Evolutionary conservation across 2,888 invertebrate species (phyloP), one percentile per base, ranked within the genome.

Genomic region (Mythimna loreyi): DNA sequence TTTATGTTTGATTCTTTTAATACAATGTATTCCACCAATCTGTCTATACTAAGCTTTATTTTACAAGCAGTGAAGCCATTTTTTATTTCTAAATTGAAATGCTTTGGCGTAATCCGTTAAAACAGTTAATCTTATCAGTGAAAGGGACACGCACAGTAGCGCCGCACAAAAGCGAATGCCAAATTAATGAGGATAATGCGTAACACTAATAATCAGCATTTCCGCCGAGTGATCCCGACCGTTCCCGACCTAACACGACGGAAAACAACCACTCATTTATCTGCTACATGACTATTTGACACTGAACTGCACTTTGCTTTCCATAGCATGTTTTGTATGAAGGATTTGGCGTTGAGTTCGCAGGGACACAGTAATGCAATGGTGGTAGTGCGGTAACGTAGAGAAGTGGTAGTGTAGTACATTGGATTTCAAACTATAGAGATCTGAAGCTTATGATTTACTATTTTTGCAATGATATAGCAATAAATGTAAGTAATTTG

Each of bases 111-210:
- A 52, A 59, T 57, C 25, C 19, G 43, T 33, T n/a, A 49, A 43
- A 11, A 52, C 19, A 57, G 57, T 19, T 57, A 56, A 59, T 73
- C 33, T 43, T 50, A 64, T 55, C 49, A 58, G 60, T 50, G 49
- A 30, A 60, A 62, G 49, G 60, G 40, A 36, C 50, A 40, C 25
- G 28, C 28, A 36, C 40, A 52, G 45, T 47, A 30, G 61, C 36
- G 70, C 40, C 58, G 16, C 21, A 67, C 60, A 70, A 60, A 47
- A 49, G 69, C 62, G 45, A 64, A 72, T 74, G 45, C 55, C 53
- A 56, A 70, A 66, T 80, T 82, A 81, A 75, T 80, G 60, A 72
- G 72, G 63, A 59, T 70, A 75, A 82, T 66, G 53, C 60, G 67
- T 69, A 60, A 67, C 71, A 62, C 47, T 56, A 59, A 67, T 82